A percentile compares a stretch with the other conserved stretches of the same genome.
Evolutionary conservation across 2,797 vertebrate species (phyloP).

Genomic region (Trichosurus vulpecula): DNA sequence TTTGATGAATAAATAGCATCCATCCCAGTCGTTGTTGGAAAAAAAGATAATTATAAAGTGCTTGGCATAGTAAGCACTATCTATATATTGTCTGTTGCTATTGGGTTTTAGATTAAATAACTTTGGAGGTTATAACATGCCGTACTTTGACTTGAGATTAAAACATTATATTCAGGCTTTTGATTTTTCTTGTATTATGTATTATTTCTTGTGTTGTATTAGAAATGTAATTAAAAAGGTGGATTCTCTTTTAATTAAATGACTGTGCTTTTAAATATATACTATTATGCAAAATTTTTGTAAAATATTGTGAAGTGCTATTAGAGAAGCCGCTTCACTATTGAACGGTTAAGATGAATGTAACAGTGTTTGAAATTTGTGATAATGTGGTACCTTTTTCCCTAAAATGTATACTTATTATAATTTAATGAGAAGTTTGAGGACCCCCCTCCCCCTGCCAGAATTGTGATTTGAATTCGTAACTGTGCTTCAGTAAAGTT

Average conservation of each 20-base stretch:
- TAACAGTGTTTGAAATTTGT: background rate
- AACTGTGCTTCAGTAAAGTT: background rate
- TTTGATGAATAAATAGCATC: background rate
- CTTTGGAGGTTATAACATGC: background rate
- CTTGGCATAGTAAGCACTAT: background rate
- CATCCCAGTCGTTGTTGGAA: background rate
- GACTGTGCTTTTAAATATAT: background rate
- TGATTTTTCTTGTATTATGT: background rate
- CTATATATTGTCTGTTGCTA: background rate
- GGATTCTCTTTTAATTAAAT: background rate
- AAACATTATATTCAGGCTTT: background rate
- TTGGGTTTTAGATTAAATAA: background rate
- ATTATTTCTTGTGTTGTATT: background rate
- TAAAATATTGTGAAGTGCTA: background rate
- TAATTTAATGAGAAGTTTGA: background rate
- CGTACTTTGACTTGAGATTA: background rate
- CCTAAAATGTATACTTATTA: background rate
- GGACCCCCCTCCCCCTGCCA: background rate
- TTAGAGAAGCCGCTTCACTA: background rate
- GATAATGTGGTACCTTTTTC: background rate
- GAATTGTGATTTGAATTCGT: background rate
- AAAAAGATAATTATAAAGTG: background rate
- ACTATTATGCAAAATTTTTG: background rate
- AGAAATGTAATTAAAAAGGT: background rate
- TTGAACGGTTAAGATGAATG: background rate